Percentiles rank a stretch among this genome's conserved stretches.
Evolutionary conservation across 2,888 invertebrate species (phyloP).

Genomic region (Vanessa cardui): DNA sequence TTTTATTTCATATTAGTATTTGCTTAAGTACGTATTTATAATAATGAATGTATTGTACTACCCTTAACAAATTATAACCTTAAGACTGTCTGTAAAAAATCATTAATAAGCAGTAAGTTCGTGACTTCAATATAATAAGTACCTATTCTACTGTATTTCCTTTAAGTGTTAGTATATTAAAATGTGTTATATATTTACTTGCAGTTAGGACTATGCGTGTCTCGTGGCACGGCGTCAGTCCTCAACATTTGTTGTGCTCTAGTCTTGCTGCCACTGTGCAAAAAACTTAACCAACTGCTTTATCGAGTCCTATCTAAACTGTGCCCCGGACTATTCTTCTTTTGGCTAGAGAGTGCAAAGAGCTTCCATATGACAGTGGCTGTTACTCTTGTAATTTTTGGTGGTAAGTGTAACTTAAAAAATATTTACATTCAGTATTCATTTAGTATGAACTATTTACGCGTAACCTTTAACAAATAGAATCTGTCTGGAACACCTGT

Average conservation of each 20-base stretch:
- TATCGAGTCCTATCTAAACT: constrained; percentile 62
- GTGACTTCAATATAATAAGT: no score
- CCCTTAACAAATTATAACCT: no score
- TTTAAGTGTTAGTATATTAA: background rate
- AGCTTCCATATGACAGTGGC: constrained; percentile 81
- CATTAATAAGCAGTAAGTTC: no score
- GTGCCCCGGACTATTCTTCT: constrained; percentile 70
- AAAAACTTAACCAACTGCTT: constrained; percentile 74
- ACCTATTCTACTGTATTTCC: no score
- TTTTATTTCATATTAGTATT: no score
- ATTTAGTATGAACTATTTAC: no score
- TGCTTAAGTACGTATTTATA: no score
- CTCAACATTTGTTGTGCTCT: constrained; percentile 72
- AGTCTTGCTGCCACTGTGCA: constrained; percentile 77
- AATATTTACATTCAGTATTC: no score
- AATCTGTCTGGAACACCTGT: no score
- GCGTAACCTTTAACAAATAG: no score
- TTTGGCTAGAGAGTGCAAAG: constrained; percentile 78
- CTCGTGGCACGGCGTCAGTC: constrained; percentile 80
- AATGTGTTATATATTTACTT: constrained; percentile 42
- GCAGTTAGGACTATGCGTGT: constrained; percentile 80
- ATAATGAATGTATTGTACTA: no score
- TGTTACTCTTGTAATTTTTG: constrained; percentile 71
- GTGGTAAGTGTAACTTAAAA: constrained; percentile 61
- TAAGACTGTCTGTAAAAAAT: no score